Evolutionary conservation across 2,113 vertebrate genomes (phyloP).

Genomic region (Electrona antarctica): DNA sequence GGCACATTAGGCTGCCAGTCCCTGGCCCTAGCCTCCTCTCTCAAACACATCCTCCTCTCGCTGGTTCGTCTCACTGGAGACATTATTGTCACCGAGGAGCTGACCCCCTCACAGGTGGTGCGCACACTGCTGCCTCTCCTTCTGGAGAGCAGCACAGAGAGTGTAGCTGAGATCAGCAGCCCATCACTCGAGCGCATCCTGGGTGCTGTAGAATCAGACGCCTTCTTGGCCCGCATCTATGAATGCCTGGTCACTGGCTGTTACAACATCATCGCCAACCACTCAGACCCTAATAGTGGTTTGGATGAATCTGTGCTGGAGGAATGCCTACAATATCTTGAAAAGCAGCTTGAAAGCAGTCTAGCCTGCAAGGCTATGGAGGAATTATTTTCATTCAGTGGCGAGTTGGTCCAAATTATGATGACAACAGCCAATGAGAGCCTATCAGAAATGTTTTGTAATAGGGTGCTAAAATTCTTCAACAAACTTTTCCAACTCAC

Average conservation of each 20-base stretch:
- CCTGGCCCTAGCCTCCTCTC: constrained; percentile 90
- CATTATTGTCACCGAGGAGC: constrained; percentile 93
- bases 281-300: constrained; percentile 93
- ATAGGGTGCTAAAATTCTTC: constrained; percentile 97
- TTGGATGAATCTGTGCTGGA: constrained; percentile 94
- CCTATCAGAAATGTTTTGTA: constrained; percentile 97
- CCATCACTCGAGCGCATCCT: constrained; percentile 93
- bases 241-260: constrained; percentile 93
- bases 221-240: constrained; percentile 92
- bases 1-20: constrained; percentile 93
- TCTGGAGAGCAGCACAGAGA: constrained; percentile 93
- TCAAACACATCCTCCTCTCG: constrained; percentile 95
- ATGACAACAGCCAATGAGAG: constrained; percentile 97
- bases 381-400: constrained; percentile 97
- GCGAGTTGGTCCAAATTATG: constrained; percentile 98
- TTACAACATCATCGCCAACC: constrained; percentile 94
- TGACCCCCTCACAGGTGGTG: constrained; percentile 90
- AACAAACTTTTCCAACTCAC: constrained; percentile 98
- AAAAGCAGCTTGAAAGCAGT: constrained; percentile 95
- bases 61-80: constrained; percentile 95
- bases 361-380: constrained; percentile 98
- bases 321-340: constrained; percentile 94
- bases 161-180: constrained; percentile 93
- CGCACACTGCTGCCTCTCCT: constrained; percentile 89
- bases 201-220: constrained; percentile 92